Base-by-base conservation (phyloP, 1,140 invertebrate genomes). In the Diploscapter pachys region DNA sequence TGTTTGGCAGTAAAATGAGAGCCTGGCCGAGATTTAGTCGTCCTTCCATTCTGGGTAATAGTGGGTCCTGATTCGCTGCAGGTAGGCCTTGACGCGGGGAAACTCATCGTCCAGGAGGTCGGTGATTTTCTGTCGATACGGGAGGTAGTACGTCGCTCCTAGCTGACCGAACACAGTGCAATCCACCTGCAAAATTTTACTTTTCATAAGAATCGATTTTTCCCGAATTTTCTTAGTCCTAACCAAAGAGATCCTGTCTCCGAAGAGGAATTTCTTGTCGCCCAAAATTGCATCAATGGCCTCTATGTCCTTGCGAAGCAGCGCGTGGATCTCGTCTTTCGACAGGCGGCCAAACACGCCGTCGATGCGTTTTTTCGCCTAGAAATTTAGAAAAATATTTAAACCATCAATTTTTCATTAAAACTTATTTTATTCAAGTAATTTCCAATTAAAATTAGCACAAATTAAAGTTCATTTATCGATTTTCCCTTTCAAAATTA, bases 61-160 rank as follows among this genome's bases (percentile, higher is more conserved):
- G 52, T 79, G 78, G 6, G 63, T 63, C 50, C 77, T 73, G 51
- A 79, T 79, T 61, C 78, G 63, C 55, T 69, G 53, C 52, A 80
- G 59, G 56, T 75, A 72, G 8, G 57, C 65, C 51, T 67, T 71
- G 11, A 79, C 63, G 52, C 67, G 71, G 53, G 78, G 71, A 57
- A 79, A 79, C 55, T 79, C 78, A 64, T 79, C 78, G 54, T 79
- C 76, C 9, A 79, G 78, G 49, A 79, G 68, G 62, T 79, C 76
- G 6, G 57, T 74, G 54, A 79, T 63, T 51, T 72, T 62, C 49
- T 79, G 78, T n/a, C 77, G 71, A 68, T 75, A 79, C 9, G 78
- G 78, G 4, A 79, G 72, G 64, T 72, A 79, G 65, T 66, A 78
- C n/a, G 62, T 69, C 31, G 77, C 68, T 31, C 55, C 76, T 11